Evolutionary conservation across 2,797 vertebrate species (phyloP).

Genomic region (Anguilla pacifica): DNA sequence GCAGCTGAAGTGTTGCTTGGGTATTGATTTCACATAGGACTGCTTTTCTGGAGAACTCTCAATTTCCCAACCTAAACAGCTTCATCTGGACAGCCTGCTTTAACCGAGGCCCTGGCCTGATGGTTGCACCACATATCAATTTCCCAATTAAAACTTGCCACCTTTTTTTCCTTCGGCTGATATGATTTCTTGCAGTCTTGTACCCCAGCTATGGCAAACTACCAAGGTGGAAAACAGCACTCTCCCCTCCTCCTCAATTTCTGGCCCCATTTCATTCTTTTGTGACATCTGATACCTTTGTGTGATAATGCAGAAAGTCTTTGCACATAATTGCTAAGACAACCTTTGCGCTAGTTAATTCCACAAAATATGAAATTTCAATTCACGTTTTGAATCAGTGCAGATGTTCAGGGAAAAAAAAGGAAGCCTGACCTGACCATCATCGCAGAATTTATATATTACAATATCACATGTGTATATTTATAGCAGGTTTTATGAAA

Average conservation of each 20-base stretch:
- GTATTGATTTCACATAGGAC: constrained; percentile 31
- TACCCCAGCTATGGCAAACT: background rate
- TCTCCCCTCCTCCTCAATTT: background rate
- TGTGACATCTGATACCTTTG: background rate
- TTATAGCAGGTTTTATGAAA: background rate
- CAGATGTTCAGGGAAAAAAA: background rate
- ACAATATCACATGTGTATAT: background rate
- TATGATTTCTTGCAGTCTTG: constrained; percentile 54
- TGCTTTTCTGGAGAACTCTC: constrained; percentile 30
- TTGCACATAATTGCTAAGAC: background rate
- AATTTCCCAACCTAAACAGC: background rate
- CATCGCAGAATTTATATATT: background rate
- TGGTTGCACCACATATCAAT: constrained; percentile 44
- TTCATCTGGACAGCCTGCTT: constrained; percentile 41
- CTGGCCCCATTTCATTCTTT: background rate
- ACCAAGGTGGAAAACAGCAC: background rate
- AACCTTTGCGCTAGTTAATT: background rate
- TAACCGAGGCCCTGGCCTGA: constrained; percentile 41
- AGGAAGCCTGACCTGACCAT: background rate
- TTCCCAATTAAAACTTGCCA: constrained; percentile 62
- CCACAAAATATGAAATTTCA: background rate
- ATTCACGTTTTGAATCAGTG: background rate
- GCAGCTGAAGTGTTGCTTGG: constrained; percentile 20
- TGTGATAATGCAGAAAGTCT: background rate
- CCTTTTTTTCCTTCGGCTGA: constrained; percentile 51